Conservation (phyloP, 1,140 invertebrate genomes). For the Aplysia californica region DNA sequence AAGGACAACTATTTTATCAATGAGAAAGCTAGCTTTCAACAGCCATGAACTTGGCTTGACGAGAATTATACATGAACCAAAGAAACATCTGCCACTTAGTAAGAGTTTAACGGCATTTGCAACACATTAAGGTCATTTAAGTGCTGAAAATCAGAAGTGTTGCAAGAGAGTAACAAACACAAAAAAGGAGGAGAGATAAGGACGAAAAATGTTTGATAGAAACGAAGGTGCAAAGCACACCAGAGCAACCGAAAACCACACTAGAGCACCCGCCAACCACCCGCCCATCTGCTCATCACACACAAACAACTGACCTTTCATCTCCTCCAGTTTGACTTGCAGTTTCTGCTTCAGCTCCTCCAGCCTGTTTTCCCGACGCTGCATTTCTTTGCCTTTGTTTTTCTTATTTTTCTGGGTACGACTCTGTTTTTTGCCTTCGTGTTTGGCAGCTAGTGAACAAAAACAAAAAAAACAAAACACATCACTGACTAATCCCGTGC, state of each 20-base stretch:
- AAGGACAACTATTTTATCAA: background rate
- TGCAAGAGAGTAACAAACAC: no score
- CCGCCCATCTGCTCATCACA: background rate
- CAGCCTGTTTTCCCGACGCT: slow-evolving; percentile 7
- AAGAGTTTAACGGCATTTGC: no score
- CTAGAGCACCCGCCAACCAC: background rate
- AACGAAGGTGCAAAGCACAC: background rate
- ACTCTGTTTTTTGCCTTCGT: slow-evolving; percentile 14
- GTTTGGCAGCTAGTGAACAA: slow-evolving; percentile 1
- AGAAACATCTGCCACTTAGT: background rate
- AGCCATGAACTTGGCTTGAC: background rate
- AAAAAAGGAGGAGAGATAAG: background rate
- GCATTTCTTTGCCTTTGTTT: slow-evolving; percentile 3
- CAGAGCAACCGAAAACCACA: background rate
- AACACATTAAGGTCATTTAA: no score
- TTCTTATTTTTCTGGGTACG: background rate
- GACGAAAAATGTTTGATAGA: background rate
- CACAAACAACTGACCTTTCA: slow-evolving; percentile 44
- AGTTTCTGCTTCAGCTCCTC: slow-evolving; percentile 50
- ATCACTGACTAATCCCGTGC: background rate
- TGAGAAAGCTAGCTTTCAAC: background rate
- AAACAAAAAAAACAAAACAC: background rate
- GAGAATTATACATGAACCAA: background rate
- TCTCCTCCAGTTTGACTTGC: slow-evolving; percentile 43
- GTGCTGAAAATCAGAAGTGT: no score